phyloP scores from a whole-genome alignment of 2,888 invertebrate genomes.

The Hoplodrina blanda region DNA sequence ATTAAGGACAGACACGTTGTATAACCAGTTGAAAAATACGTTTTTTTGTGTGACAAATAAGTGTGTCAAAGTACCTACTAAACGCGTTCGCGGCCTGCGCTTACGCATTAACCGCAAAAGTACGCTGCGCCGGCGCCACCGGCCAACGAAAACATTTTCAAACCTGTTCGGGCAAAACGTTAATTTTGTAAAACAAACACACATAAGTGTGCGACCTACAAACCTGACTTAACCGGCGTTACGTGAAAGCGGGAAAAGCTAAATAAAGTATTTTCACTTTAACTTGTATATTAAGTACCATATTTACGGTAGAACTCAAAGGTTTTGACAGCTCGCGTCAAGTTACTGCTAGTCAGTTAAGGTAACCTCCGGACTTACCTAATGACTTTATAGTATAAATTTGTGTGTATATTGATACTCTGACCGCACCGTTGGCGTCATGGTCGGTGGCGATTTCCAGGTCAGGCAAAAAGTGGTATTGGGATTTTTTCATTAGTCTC shows the following conservation, averaged over 20 bases:
- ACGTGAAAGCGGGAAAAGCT: constrained; percentile 82
- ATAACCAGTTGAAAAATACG: constrained; percentile 55
- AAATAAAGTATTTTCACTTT: constrained; percentile 73
- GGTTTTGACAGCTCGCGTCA: constrained; percentile 41
- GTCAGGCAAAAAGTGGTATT: no score
- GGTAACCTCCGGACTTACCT: constrained; percentile 23
- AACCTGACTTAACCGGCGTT: constrained; percentile 68
- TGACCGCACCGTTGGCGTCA: no score
- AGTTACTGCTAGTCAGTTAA: constrained; percentile 31
- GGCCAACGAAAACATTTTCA: constrained; percentile 75
- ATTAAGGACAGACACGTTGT: constrained; percentile 49
- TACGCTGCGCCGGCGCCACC: constrained; percentile 74
- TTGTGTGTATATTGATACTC: not conserved
- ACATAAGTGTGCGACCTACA: constrained; percentile 76
- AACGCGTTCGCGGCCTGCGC: constrained; percentile 78
- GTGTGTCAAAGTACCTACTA: constrained; percentile 84
- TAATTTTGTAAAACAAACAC: constrained; percentile 84
- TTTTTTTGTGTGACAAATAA: constrained; percentile 71
- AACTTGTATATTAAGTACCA: constrained; percentile 61
- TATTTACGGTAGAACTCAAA: constrained; percentile 49
- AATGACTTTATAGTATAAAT: constrained; percentile 35
- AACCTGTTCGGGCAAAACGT: constrained; percentile 83
- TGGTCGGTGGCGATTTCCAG: no score
- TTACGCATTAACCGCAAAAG: constrained; percentile 85
- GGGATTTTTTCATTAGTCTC: no score